Conservation (phyloP, 2,113 vertebrate genomes). For the Collichthys lucidus region DNA sequence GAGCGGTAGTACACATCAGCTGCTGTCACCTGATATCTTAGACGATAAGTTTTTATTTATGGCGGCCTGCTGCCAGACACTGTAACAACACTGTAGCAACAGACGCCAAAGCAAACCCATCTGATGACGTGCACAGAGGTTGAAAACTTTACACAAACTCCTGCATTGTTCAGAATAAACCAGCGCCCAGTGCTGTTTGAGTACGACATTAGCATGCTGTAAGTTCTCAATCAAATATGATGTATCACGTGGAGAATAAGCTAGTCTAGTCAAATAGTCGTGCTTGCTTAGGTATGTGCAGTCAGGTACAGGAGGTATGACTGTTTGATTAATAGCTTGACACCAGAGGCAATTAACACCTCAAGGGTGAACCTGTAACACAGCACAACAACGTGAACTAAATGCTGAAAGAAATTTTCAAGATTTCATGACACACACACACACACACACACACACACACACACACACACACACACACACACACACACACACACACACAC, state of each 20-base stretch:
- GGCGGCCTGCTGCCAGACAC: neutral
- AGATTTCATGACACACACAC: neutral
- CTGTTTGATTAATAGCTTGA: neutral
- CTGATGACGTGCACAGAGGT: neutral
- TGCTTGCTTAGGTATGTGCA: neutral
- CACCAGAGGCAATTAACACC: neutral
- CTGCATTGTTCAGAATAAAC: neutral
- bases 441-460: neutral
- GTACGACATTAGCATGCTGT: neutral
- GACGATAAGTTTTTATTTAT: constrained; percentile 31
- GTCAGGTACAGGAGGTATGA: no score
- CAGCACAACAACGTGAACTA: neutral
- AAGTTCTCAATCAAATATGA: neutral
- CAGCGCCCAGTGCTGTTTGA: neutral
- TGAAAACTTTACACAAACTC: constrained; percentile 10
- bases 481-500: neutral
- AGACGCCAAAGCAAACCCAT: neutral
- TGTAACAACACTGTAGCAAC: neutral
- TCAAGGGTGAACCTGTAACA: neutral
- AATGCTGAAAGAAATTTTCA: neutral
- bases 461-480: neutral
- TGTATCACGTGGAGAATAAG: neutral
- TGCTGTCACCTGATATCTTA: neutral
- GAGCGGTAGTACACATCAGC: neutral
- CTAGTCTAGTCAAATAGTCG: no score